A percentile compares a stretch with the other conserved stretches of the same genome.
These are phyloP conservation scores for Myotis daubentonii DNA, from an alignment of 2,797 vertebrate genomes.

Conservation along the genomic window DNA sequence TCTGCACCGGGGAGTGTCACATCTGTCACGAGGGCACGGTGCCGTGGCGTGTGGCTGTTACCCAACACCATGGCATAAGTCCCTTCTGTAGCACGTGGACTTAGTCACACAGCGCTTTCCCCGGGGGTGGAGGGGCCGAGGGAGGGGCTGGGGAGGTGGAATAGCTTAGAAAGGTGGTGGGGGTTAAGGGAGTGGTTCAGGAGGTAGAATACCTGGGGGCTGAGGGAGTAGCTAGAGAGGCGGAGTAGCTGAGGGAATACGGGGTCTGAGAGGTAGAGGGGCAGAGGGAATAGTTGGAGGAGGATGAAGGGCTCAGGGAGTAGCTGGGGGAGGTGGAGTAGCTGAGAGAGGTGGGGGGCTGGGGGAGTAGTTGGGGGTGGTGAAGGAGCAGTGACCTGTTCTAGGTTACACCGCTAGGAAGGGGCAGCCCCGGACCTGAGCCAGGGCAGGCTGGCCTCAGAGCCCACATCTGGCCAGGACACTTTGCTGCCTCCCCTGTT, in stretches of 20 bases:
- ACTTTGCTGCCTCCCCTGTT: background rate
- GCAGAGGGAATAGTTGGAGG: background rate
- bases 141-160: too few species aligned
- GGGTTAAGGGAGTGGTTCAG: background rate
- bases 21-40: accelerated
- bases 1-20: too few species aligned
- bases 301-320: background rate
- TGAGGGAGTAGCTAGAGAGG: background rate
- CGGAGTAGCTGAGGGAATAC: background rate
- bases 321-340: background rate
- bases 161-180: background rate
- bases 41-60: background rate
- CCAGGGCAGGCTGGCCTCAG: background rate
- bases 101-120: accelerated
- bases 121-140: background rate
- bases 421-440: background rate
- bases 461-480: background rate
- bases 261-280: background rate
- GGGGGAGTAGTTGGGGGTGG: too few species aligned
- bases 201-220: background rate
- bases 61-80: too few species aligned
- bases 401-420: background rate
- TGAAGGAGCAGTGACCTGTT: background rate
- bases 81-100: too few species aligned
- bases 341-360: background rate